A percentile compares a stretch with the other conserved stretches of the same genome.
Evolutionary conservation across 2,888 invertebrate genomes (phyloP).

Genomic region (Cheiracanthium punctorium): DNA sequence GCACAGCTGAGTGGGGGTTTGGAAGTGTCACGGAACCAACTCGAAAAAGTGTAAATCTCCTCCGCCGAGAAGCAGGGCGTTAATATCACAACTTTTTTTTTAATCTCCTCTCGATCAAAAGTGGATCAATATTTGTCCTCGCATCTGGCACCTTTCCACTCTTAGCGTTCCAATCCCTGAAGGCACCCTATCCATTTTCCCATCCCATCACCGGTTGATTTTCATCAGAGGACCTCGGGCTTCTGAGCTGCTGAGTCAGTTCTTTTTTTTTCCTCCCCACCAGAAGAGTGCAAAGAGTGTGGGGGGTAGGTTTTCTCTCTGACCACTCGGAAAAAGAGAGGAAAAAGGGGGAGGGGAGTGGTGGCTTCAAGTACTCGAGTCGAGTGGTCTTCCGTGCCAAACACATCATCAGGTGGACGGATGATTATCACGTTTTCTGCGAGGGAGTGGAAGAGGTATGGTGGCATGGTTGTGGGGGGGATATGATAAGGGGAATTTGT

Average conservation of each 20-base stretch:
- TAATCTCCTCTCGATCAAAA: not conserved
- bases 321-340: not conserved
- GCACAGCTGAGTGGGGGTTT: not conserved
- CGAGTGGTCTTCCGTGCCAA: not conserved
- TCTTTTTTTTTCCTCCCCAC: too few relatives aligned
- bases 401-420: not conserved
- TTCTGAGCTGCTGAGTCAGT: not conserved
- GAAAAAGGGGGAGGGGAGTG: too few relatives aligned
- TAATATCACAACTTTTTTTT: too few relatives aligned
- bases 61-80: not conserved
- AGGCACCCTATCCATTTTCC: too few relatives aligned
- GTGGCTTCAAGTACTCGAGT: not conserved
- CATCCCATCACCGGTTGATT: not conserved
- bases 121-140: not conserved
- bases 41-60: not conserved
- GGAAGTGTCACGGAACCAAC: not conserved
- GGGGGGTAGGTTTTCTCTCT: too few relatives aligned
- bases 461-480: too few relatives aligned
- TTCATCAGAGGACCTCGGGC: not conserved
- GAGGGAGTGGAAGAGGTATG: not conserved
- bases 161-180: not conserved
- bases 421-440: not conserved
- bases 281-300: too few relatives aligned
- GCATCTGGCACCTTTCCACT: not conserved
- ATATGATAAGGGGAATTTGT: too few relatives aligned